Evolutionary conservation across 2,113 vertebrate genomes (phyloP), one percentile per base, ranked within the genome.

Genomic region (Peromyscus leucopus): DNA sequence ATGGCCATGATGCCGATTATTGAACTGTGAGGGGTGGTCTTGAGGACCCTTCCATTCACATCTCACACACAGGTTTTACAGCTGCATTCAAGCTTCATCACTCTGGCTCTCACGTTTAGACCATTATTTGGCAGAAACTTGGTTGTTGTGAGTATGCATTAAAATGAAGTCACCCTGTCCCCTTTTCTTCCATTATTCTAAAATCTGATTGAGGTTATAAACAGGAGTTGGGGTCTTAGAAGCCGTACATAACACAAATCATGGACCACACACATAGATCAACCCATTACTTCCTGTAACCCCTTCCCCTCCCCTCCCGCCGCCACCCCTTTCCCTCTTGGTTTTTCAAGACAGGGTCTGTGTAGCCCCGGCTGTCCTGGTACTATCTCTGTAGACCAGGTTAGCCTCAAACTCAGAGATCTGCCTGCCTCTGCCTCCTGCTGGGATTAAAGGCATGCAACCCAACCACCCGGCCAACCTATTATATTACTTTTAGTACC

Each of bases 401-500:
- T n/a, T 74, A 22, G 71, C n/a, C 36, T 72, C 36, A 74, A 22
- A 74, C 19, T 74, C 71, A 74, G 71, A 72, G n/a, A 39, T 39
- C 71, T 0, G 19, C 71, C 71, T 74, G 36, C 8, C 71, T 39
- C 71, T 74, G 71, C 71, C 8, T 10, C 71, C n/a, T 39, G 36
- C n/a, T 39, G 19, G 71, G n/a, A 74, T 74, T 74, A 74, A 74
- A 39, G 5, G 19, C n/a, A 21, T 72, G 36, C 0, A 8, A 0
- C 19, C n/a, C 71, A n/a, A 39, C 71, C 19, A 39, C 19, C n/a
- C 8, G 0, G 19, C n/a, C 9, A 92, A 93, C 51, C 51, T 7
- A 55, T n/a, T 69, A 31, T 7, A 55, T n/a, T 69, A 31, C 5
- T 57, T 21, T 61, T 4, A n/a, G 31, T 99, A 99, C 99, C 99